Conservation (phyloP, 2,113 vertebrate species). For the Pungitius pungitius region DNA sequence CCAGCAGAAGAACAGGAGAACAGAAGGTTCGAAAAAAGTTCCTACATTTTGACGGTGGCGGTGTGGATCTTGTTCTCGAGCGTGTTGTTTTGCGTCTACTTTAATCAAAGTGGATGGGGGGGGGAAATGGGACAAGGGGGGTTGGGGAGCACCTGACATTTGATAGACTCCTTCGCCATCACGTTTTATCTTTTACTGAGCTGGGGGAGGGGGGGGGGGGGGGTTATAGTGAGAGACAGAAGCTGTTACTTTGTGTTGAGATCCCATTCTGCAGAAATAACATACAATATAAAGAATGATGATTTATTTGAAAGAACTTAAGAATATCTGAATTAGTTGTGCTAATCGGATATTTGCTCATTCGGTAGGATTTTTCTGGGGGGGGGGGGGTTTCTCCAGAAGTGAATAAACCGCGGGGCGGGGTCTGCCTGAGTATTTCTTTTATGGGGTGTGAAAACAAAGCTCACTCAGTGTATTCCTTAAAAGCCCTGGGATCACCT, state of each 20-base stretch:
- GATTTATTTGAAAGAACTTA: constrained; percentile 14
- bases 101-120: background rate
- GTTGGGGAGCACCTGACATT: no score
- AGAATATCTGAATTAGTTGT: background rate
- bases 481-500: background rate
- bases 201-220: no score
- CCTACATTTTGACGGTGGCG: no score
- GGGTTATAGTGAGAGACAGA: background rate
- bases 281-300: background rate
- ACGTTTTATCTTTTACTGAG: background rate
- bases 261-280: background rate
- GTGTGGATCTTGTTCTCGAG: background rate
- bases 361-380: background rate
- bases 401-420: background rate
- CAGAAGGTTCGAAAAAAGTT: no score
- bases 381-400: background rate
- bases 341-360: background rate
- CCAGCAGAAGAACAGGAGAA: no score
- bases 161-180: background rate
- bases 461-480: constrained; percentile 14
- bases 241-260: background rate
- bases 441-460: background rate
- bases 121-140: no score
- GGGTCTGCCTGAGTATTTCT: background rate
- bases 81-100: background rate